Evolutionary conservation across 2,113 vertebrate species (phyloP), one percentile per base, ranked within the genome.

Genomic region (Cranoglanis bouderius): DNA sequence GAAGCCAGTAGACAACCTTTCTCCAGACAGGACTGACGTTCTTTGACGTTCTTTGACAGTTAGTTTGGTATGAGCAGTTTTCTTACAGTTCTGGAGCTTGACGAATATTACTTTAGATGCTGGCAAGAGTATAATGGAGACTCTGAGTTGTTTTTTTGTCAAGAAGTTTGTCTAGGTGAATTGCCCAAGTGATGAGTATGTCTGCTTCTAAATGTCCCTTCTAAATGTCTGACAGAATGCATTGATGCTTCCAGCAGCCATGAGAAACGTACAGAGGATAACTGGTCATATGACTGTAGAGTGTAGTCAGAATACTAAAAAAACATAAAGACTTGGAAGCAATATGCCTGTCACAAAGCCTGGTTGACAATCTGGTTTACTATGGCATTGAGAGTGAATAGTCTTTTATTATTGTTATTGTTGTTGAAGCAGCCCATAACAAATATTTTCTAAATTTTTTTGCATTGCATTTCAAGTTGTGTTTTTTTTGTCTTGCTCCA

Each of bases 401-500:
- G 32, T 38, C 49, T 53, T 77, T 7, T 32, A 24, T 43, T 7
- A 12, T 10, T 82, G 9, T 82, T 57, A 1, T 35, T 82, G n/a
- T 35, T 82, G 78, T 82, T 55, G 7, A 32, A 81, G 46, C 29
- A 81, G 29, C 55, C 80, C 40, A 35, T 82, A 38, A 38, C 3
- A 40, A 43, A 29, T 55, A 35, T 53, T 32, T 18, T 6, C 16
- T 32, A 53, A 4, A 3, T 4, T 43, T 51, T 77, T 51, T 78
- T 81, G 46, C 77, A 51, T 9, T 82, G 51, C 51, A 82, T 82
- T 82, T 82, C 18, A 82, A 82, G 55, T 82, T 82, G 8, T 82
- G 9, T 24, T n/a, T 78, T 80, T 82, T 65, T 84, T 84, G 55
- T 84, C 57, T 72, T 85, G 49, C 84, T 72, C 46, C 46, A 85